Percentiles rank a stretch among this genome's conserved stretches.
Evolutionary conservation across 1,140 invertebrate genomes (phyloP).

Genomic region (Saxidomus purpurata): DNA sequence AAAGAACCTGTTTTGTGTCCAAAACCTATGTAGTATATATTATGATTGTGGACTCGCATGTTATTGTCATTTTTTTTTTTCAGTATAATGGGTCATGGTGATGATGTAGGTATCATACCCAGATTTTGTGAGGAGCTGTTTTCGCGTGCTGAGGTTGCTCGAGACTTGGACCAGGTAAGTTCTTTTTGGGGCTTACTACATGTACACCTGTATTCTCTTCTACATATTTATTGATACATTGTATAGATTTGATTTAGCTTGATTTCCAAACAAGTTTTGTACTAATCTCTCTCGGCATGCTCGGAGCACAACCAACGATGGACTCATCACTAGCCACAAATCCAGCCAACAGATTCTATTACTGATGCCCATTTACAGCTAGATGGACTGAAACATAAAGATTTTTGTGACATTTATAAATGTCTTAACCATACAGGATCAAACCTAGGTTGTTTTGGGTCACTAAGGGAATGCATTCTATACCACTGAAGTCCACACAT

Average conservation of each 20-base stretch:
- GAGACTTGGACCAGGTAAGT: constrained; percentile 76
- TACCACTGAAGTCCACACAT: no score
- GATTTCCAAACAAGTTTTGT: background rate
- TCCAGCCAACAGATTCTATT: no score
- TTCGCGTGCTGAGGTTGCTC: constrained; percentile 71
- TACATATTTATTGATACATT: background rate
- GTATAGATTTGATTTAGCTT: background rate
- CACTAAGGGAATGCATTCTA: no score
- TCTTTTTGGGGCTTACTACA: background rate
- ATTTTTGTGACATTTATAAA: no score
- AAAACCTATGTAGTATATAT: no score
- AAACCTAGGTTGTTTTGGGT: no score
- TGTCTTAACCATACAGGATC: no score
- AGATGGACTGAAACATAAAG: no score
- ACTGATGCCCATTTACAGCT: no score
- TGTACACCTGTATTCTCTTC: background rate
- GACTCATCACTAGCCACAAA: no score
- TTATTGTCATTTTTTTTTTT: constrained; percentile 54
- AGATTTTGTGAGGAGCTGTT: constrained; percentile 86
- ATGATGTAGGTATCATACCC: constrained; percentile 84
- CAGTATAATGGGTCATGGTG: constrained; percentile 85
- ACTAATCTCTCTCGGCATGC: background rate
- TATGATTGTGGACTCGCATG: no score
- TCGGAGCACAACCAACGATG: background rate
- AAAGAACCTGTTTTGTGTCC: no score